A percentile compares a stretch with the other conserved stretches of the same genome.
These are phyloP conservation scores for Synergus itoensis DNA, from an alignment of 2,888 invertebrate genomes.

Conservation along the genomic window DNA sequence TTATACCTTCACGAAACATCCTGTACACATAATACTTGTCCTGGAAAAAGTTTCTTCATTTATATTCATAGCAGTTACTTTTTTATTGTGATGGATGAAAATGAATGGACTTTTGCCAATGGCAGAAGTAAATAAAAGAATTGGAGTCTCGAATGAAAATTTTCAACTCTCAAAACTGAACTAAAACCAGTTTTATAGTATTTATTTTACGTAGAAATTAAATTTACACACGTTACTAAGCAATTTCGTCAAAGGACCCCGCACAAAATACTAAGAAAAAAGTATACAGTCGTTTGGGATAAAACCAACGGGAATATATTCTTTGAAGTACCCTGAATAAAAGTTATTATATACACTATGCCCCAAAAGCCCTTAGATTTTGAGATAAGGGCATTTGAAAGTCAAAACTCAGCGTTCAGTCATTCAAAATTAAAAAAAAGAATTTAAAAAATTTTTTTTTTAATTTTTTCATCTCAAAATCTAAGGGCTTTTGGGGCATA, in stretches of 20 bases:
- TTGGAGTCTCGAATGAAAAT: slow-evolving; percentile 6
- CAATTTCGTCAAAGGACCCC: not conserved
- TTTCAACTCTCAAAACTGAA: slow-evolving; percentile 4
- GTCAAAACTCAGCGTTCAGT: too few relatives aligned
- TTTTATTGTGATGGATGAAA: slow-evolving; percentile 17
- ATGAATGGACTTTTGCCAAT: slow-evolving; percentile 15
- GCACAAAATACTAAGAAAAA: too few relatives aligned
- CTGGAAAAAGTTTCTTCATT: slow-evolving; percentile 40
- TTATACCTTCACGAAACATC: slow-evolving; percentile 33
- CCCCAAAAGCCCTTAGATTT: too few relatives aligned
- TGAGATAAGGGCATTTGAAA: too few relatives aligned
- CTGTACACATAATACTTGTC: slow-evolving; percentile 35
- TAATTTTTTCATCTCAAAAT: too few relatives aligned
- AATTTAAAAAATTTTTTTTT: too few relatives aligned
- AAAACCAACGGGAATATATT: too few relatives aligned
- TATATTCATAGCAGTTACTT: slow-evolving; percentile 27
- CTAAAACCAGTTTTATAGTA: slow-evolving; percentile 7
- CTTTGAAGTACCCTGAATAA: too few relatives aligned
- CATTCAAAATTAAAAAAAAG: too few relatives aligned
- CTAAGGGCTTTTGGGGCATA: too few relatives aligned
- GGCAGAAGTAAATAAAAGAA: not conserved
- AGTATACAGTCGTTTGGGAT: too few relatives aligned
- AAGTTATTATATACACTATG: too few relatives aligned
- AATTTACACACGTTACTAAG: not conserved
- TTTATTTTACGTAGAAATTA: slow-evolving; percentile 8